Evolutionary conservation across 1,140 invertebrate species (phyloP), one percentile per base, ranked within the genome.

Genomic region (Tetranychus urticae): DNA sequence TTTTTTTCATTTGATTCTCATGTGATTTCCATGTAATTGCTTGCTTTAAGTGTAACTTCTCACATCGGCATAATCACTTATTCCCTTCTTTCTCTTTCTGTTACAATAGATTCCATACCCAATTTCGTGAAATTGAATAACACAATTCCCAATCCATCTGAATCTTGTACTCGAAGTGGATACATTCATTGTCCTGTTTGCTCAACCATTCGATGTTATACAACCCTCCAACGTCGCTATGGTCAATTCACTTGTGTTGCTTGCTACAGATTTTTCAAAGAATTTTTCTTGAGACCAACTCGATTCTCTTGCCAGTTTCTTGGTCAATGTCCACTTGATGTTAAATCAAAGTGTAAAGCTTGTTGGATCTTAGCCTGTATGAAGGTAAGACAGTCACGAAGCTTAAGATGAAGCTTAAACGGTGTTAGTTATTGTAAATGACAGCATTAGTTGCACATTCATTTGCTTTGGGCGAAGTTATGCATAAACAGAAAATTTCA

Each of bases 241-340:
- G 63, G 63, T 23, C 59, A 60, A 54, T 60, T 60, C 35, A 52
- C 59, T 5, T 60, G 59, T 54, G 59, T 60, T n/a, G 59, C 60
- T 39, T 64, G 63, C 48, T 63, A 63, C 34, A 59, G 62, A 36
- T 64, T 64, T 60, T 64, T 64, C 56, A 64, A 64, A 36, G 47
- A 61, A 34, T 64, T 64, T 45, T 57, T 54, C 36, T 14, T 56
- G 8, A 61, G 59, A 42, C 63, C 63, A 34, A 55, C 52, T 35
- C 33, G 47, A 34, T 64, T 56, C 42, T 37, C 13, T n/a, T 64
- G 63, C 47, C 59, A 46, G 33, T 48, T 7, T 39, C 47, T 60
- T 34, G 47, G 46, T 37, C 10, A 35, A 37, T 60, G 59, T 36
- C 33, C 46, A 36, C 42, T 60, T 48, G 59, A 60, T 23, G 35